Conservation (phyloP, 2,888 invertebrate genomes). For the Eilema sororculum region DNA sequence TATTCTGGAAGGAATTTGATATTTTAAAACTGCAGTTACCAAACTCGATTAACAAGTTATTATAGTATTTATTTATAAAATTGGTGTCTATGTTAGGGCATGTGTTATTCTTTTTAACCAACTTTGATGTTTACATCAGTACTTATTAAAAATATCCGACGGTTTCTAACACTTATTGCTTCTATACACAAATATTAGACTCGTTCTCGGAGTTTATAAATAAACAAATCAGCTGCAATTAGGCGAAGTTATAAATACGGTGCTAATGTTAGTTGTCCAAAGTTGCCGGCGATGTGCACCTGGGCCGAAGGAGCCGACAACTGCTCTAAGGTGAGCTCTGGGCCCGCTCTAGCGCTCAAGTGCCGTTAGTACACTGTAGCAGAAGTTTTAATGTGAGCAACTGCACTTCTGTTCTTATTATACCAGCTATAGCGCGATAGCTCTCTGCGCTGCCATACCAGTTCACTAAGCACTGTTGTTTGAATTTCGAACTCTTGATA, state of each 20-base stretch:
- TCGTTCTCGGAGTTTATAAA: conserved; percentile 6
- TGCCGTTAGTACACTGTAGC: conserved; percentile 36
- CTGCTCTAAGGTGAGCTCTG: conserved; percentile 28
- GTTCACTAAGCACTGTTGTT: conserved; percentile 52
- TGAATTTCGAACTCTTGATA: conserved; percentile 54
- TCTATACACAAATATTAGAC: neutral
- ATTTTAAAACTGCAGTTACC: neutral
- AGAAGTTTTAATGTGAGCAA: conserved; percentile 48
- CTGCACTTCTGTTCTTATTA: conserved; percentile 44
- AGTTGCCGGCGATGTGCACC: conserved; percentile 18
- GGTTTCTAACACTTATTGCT: neutral
- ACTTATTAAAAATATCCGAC: neutral
- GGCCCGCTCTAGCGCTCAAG: conserved; percentile 17
- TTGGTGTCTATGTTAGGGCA: neutral
- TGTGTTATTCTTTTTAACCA: neutral
- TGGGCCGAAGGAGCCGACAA: conserved; percentile 26
- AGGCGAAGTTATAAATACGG: conserved; percentile 15
- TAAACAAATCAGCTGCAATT: conserved; percentile 15
- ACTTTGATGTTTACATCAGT: neutral
- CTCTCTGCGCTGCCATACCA: neutral
- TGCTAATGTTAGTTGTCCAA: conserved; percentile 20
- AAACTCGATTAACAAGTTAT: neutral
- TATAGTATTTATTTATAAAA: too few relatives aligned
- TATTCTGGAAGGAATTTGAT: neutral
- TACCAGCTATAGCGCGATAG: conserved; percentile 47